phyloP scores from a whole-genome alignment of 2,113 vertebrate species.

The Cepphus grylle region DNA sequence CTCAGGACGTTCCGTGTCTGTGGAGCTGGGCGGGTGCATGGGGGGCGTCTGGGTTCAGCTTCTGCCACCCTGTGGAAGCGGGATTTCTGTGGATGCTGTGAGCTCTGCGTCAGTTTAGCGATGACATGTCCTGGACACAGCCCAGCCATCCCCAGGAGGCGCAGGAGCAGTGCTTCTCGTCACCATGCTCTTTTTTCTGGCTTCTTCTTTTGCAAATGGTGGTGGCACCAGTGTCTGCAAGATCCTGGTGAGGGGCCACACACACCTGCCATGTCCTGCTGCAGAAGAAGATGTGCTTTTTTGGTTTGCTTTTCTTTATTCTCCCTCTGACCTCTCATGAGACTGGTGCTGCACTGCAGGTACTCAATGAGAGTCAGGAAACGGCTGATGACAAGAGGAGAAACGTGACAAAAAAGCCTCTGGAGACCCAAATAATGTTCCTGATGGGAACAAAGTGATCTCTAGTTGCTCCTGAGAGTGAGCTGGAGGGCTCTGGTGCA shows the following conservation, averaged over 20 bases:
- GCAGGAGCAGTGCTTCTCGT: not conserved
- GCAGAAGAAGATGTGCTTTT: not conserved
- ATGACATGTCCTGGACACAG: not conserved
- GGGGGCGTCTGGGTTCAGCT: no score
- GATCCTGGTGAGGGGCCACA: not conserved
- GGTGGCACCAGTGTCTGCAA: not conserved
- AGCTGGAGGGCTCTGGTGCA: not conserved
- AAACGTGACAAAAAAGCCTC: not conserved
- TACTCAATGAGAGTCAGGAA: not conserved
- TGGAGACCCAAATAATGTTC: not conserved
- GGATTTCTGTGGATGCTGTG: not conserved
- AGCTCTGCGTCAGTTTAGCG: not conserved
- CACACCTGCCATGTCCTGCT: rapidly evolving
- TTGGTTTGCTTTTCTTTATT: not conserved
- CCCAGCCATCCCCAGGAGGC: not conserved
- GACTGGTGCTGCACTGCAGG: not conserved
- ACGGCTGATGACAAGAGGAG: not conserved
- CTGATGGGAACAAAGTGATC: not conserved
- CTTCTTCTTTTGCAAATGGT: not conserved
- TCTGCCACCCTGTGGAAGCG: not conserved
- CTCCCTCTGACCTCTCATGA: not conserved
- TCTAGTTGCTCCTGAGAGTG: rapidly evolving
- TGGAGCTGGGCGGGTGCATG: rapidly evolving
- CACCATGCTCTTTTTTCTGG: not conserved
- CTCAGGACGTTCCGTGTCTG: rapidly evolving